Base-by-base conservation (phyloP, 2,113 vertebrate genomes). In the Megatriorchis doriae region DNA sequence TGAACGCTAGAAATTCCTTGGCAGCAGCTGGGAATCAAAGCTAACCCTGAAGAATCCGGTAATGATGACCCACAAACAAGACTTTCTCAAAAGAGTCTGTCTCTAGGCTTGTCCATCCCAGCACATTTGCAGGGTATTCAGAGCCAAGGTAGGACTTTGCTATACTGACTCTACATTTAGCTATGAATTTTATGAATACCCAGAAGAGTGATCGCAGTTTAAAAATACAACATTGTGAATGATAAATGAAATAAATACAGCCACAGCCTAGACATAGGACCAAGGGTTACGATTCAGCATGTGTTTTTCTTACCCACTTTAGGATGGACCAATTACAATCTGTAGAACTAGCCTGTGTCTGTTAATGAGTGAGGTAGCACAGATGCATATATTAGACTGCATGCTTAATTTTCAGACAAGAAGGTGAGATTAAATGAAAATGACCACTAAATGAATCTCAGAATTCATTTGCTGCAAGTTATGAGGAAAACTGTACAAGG, bases 201-300 rank as follows among this genome's bases (percentile, higher is more conserved):
- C 19, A 38, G 38, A 87, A 72, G 11, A 36, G 12, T 50, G 18
- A 20, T 38, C 32, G 58, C 36, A 38, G 19, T 48, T 79, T 62
- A 58, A 88, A 70, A 23, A 27, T 13, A 9, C 11, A 45, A 58
- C 17, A 22, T 13, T n/a, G 21, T 38, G 38, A 88, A 66, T 66
- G 25, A 56, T 11, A 8, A 85, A 70, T 78, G 56, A 62, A 81
- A 72, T 25, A 12, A 81, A 72, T 25, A 12, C 8, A 90, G 18
- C 5, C 17, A 29, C 18, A 67, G 19, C 2, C 5, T 53, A 66
- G 13, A 23, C 36, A 48, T 11, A 56, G 21, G 43, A n/a, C 5
- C 27, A 68, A 61, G 23, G 7, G 3, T n/a, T 92, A 61, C 0
- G 1, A 3, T 63, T 59, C 53, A 85, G 16, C 0, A 0, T 8